Conservation (phyloP, 64 coral and sea anemone species). For the Trachythela sp. region DNA sequence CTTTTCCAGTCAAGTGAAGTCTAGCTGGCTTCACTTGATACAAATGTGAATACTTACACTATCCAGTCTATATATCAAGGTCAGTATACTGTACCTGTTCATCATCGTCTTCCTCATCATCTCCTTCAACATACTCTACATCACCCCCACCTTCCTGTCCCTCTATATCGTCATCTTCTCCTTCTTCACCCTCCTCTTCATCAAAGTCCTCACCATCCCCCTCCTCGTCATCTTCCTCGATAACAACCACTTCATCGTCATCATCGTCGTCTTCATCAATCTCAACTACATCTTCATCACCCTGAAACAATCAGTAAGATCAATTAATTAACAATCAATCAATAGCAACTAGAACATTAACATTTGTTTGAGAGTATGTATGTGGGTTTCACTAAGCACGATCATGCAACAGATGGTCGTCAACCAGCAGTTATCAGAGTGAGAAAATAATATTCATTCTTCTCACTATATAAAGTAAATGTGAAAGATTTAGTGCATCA, state of each 20-base stretch:
- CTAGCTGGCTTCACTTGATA: too few species aligned
- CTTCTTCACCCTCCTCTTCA: neutral
- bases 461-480: too few species aligned
- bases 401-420: too few species aligned
- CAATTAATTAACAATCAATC: neutral
- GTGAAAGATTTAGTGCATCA: too few species aligned
- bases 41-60: too few species aligned
- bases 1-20: too few species aligned
- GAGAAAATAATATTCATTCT: too few species aligned
- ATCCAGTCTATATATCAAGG: too few species aligned
- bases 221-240: conserved; percentile 47
- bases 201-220: neutral
- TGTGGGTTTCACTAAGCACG: too few species aligned
- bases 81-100: neutral
- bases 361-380: too few species aligned
- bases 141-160: neutral
- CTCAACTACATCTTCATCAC: conserved; percentile 53
- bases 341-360: neutral
- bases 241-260: conserved; percentile 59
- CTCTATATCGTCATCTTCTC: neutral
- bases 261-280: conserved; percentile 54
- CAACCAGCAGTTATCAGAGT: too few species aligned
- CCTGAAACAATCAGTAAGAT: neutral
- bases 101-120: neutral
- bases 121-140: neutral